phyloP scores from a whole-genome alignment of 1,140 invertebrate genomes.

The Hypsibius dujardini region DNA sequence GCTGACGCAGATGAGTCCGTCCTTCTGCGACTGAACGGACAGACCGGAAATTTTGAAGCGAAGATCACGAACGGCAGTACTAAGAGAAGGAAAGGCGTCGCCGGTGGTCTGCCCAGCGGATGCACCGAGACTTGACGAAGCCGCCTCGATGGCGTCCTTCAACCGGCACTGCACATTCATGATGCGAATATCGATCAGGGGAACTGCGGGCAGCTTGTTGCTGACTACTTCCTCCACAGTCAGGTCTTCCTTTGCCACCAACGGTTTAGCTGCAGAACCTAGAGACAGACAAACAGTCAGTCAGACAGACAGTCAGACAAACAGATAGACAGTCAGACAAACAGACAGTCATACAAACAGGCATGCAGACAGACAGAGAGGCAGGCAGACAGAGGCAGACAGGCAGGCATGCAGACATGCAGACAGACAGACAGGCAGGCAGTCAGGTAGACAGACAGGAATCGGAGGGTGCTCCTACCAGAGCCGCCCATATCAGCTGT shows the following conservation, averaged over 20 bases:
- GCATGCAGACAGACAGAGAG: no score
- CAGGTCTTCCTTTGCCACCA: background rate
- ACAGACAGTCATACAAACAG: no score
- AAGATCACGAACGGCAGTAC: background rate
- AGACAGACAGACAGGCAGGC: no score
- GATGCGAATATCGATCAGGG: slow-evolving; percentile 3
- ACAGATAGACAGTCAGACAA: no score
- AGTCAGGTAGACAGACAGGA: background rate
- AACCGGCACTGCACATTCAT: background rate
- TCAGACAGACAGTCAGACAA: no score
- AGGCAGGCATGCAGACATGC: no score
- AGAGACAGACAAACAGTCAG: no score
- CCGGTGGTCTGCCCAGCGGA: background rate
- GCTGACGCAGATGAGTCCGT: slow-evolving; percentile 1
- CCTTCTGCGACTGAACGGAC: background rate
- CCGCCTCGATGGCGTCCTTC: slow-evolving; percentile 8
- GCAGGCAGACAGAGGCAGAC: no score
- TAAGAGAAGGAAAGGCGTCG: background rate
- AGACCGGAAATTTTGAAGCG: background rate
- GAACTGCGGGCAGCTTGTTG: background rate
- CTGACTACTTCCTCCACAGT: background rate
- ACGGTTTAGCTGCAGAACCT: no score
- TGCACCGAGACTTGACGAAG: background rate
- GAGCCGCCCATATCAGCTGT: background rate
- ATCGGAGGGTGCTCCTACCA: background rate